Base-by-base conservation (phyloP, 2,888 invertebrate species). In the Leptinotarsa juncta region DNA sequence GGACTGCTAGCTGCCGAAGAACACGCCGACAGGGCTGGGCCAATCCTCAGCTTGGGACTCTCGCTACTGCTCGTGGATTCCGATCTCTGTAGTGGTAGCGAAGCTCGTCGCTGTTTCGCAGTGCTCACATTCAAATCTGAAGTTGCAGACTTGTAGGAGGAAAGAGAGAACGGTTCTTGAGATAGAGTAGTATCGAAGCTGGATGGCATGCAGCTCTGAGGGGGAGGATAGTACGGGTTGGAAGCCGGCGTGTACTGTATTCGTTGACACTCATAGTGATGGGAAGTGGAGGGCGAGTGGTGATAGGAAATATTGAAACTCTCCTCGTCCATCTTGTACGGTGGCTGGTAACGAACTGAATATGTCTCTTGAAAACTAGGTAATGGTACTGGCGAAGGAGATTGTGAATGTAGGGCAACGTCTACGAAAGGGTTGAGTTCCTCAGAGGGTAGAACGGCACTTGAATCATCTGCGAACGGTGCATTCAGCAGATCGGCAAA, bases 331-430 rank as follows among this genome's bases (percentile, higher is more conserved):
- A 95, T 95, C 88, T 95, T 95, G 83, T 94, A 92, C 49, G 70
- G 82, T 92, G 90, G 87, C 91, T 77, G 76, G 20, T 94, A 94
- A 78, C 94, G 93, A 67, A 94, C 92, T 74, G 94, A 94, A 88
- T 95, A 95, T 48, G 95, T 96, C 89, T 96, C 96, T 89, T 96
- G 95, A 89, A 96, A 96, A 89, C 95, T 95, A 78, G 96, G 96
- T 84, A 96, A 88, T 66, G 90, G 90, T 66, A 94, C 81, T 51
- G 88, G 87, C 14, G 87, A 87, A 18, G 87, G 81, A 15, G 87
- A 86, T 70, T 86, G 86, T 60, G 86, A 86, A 53, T 85, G 86
- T 75, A 87, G 84, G 76, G 85, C 91, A 76, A 93, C 92, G 89
- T 93, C 94, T 79, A 93, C 92, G 86, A 94, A 93, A 49, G 94